phyloP scores from a whole-genome alignment of 2,113 vertebrate genomes.

The Pseudopodoces humilis region DNA sequence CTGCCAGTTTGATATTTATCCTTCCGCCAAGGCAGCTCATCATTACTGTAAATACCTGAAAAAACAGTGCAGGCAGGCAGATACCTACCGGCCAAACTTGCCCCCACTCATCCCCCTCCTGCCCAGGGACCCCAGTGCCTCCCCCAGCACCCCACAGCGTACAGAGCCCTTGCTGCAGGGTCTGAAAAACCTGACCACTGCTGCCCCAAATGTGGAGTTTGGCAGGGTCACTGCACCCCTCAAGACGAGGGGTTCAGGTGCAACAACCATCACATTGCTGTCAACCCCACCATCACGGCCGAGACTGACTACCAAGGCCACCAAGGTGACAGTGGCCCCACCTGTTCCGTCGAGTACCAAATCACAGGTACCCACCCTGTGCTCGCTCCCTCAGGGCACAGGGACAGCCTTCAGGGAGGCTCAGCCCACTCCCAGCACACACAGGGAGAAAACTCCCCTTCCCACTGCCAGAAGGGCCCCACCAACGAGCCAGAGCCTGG shows the following conservation, averaged over 20 bases:
- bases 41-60: constrained; percentile 97
- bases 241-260: neutral
- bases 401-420: neutral
- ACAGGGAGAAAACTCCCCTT: neutral
- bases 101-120: constrained; percentile 79
- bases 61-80: constrained; percentile 91
- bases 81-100: constrained; percentile 80
- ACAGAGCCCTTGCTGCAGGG: neutral
- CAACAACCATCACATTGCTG: neutral
- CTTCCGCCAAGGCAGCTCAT: constrained; percentile 90
- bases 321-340: neutral
- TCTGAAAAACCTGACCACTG: constrained; percentile 73
- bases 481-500: neutral
- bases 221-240: constrained; percentile 16
- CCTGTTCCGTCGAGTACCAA: neutral
- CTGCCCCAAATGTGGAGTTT: neutral
- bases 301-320: constrained; percentile 9
- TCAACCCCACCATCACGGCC: neutral
- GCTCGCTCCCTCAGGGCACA: neutral
- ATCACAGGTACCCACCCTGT: neutral
- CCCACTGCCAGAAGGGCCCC: constrained; percentile 1
- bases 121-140: constrained; percentile 72
- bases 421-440: neutral
- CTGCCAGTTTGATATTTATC: constrained; percentile 96
- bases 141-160: neutral